Base-by-base conservation (phyloP, 2,888 invertebrate genomes). In the Drosophila longiperda region DNA sequence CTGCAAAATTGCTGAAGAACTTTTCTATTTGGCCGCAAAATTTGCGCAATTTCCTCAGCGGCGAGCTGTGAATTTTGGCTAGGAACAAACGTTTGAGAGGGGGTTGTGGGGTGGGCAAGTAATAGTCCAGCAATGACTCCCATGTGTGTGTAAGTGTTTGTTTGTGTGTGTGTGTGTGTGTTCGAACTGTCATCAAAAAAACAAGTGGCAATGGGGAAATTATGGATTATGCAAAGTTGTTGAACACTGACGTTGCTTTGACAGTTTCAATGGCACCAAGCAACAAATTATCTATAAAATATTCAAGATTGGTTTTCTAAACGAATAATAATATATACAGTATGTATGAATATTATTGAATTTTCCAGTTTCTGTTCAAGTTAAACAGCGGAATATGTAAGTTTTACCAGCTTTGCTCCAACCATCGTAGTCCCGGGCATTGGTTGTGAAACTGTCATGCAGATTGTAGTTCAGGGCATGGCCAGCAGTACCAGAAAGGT, bases 21-120 rank as follows among this genome's bases (percentile, higher is more conserved):
- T 87, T 87, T 87, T 82, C 86, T 82, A 80, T 87, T 87, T 83
- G 78, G 73, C 67, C 70, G 67, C 82, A 66, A 79, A 82, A 82
- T 87, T 85, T 82, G 80, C 69, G 66, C 74, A 76, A 82, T 85
- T 83, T 85, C 66, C 81, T 74, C 66, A 68, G 54, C 48, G 52
- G 70, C 61, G 33, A 55, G 52, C 48, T 52, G 45, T 53, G 45
- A 48, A 71, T 62, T 75, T 72, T 67, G 49, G 17, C 34, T 60
- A 40, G 26, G 29, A 55, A 57, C 45, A 73, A 40, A 36, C n/a
- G 42, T 26, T 20, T 11, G 20, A 34, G 23, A 20, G 23, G 9
- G n/a, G 9, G 20, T 20, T 33, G 32, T 3, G 23, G 20, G 15
- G 6, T 12, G 38, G 12, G 8, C 9, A n/a, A 20, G 12, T 34